Base-by-base conservation (phyloP, 2,797 vertebrate genomes). In the Sebastes flavidus region DNA sequence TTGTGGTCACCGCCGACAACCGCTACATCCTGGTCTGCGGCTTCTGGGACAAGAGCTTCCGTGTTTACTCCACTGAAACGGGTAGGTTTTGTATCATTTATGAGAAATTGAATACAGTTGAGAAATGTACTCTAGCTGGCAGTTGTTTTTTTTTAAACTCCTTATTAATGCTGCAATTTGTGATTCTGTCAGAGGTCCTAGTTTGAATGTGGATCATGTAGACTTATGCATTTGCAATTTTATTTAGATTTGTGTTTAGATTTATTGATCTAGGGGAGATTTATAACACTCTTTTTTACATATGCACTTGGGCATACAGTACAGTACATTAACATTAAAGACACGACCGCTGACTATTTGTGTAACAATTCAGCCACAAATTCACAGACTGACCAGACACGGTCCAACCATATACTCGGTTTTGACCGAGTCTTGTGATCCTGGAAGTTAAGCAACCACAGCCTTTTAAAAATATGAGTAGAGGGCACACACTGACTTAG, bases 41-140 rank as follows among this genome's bases (percentile, higher is more conserved):
- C 27, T 99, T 99, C 96, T 99, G 99, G 99, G 99, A 99, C 95
- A 99, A 99, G 93, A 99, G 99, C 87, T 99, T 99, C 94, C 94
- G 98, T 25, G 98, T 99, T 84, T 99, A 99, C 92, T 99, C 99
- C 4, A 98, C 98, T n/a, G 99, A 99, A 93, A 99, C 98, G 79
- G 99, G 99, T 99, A 91, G 1, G 72, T 84, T 60, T 20, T 42
- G 3, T 52, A n/a, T 65, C 42, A 60, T 65, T 71, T 18, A 27
- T 60, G 14, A 68, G 34, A 32, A n/a, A 14, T 60, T 9, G 55
- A 32, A 22, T 18, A 11, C 8, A 24, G 34, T 49, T 46, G 16
- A 2, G 11, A 66, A 22, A 78, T 60, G 3, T 34, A 61, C 30
- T 58, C 2, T 8, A 61, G 49, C 8, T 70, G 5, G 70, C 59